Evolutionary conservation across 2,888 invertebrate species (phyloP), one percentile per base, ranked within the genome.

Genomic region (Caenorhabditis sulstoni): DNA sequence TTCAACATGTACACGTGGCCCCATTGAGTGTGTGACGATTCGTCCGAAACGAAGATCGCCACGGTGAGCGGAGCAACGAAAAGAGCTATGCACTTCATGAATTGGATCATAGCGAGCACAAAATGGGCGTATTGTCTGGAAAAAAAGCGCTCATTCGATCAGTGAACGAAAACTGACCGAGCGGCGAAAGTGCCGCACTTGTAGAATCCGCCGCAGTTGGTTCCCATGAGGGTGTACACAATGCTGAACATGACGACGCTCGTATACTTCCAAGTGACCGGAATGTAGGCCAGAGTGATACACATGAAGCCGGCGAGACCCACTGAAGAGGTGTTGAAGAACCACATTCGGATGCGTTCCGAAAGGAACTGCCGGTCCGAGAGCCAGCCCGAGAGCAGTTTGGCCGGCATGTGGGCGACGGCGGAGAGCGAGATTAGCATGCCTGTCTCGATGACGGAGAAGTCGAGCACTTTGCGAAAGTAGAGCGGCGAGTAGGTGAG

Each of bases 201-300:
- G 67, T 87, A 88, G 77, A 87, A 88, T 14, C 88, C 88, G 8
- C 87, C 88, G 45, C 87, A 87, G 70, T 88, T 88, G 11, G 85
- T 81, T 2, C 87, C 86, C 71, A 87, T 81, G 23, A 85, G 70
- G 14, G 83, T 81, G 66, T 85, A 85, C 22, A 87, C 85, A 37
- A 85, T 67, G 12, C 83, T 82, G 79, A 84, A 85, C 55, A 82
- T 59, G 14, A 83, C 44, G 4, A 83, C 82, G 47, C 79, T 79
- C n/a, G 79, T 79, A 29, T 79, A 79, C 44, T 80, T 76, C 70
- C 70, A 80, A 3, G 57, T 41, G 9, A 57, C 64, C 22, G 86
- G 86, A 41, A 86, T 78, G 64, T 76, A 84, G 11, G 85, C 86
- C 50, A 85, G 62, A 20, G 73, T 23, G 67, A 71, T 49, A 57